Evolutionary conservation across 2,797 vertebrate genomes (phyloP), one percentile per base, ranked within the genome.

Genomic region (Pterois miles): DNA sequence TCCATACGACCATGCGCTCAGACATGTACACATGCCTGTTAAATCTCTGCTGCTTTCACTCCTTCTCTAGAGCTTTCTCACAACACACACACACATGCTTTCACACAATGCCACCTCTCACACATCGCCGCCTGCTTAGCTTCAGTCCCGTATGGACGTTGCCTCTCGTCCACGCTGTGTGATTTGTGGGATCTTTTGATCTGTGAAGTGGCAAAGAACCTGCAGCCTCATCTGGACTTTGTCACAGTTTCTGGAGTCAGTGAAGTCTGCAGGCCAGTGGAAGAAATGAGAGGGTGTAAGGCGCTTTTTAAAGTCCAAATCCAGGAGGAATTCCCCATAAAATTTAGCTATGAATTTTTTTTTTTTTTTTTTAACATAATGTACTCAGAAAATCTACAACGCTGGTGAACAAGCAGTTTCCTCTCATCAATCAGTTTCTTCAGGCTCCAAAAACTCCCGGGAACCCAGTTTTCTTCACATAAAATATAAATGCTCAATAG

Each of bases 171-270:
- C 69, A 23, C 53, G 33, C 74, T 27, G 60, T 65, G 79, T 84
- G 82, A 90, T 81, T 85, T 84, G 62, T 74, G 79, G 71, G 74
- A 53, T 71, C 86, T 78, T 91, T 90, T 90, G 83, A 91, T 84
- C 82, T 87, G 85, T 75, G 57, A 88, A 85, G 86, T 82, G 79
- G 65, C 62, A 69, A 76, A 70, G 78, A 46, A 79, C 65, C 78
- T 82, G 53, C 72, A 59, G 67, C 71, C 43, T 71, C 84, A 80
- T 88, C 87, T 88, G 86, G 85, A 86, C 70, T 82, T 78, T 64
- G 79, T 92, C 88, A 86, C 72, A 23, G 69, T 71, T 69, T 72
- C 52, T 69, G 71, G 23, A 86, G 53, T 81, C 71, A 74, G 70
- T 36, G 46, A 78, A 84, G 57, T 57, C 38, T 74, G 13, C 14